Percentiles rank a stretch among this genome's conserved stretches.
These are phyloP conservation scores for Ephialtes manifestator DNA, from an alignment of 2,888 invertebrate species.

Conservation along the genomic window DNA sequence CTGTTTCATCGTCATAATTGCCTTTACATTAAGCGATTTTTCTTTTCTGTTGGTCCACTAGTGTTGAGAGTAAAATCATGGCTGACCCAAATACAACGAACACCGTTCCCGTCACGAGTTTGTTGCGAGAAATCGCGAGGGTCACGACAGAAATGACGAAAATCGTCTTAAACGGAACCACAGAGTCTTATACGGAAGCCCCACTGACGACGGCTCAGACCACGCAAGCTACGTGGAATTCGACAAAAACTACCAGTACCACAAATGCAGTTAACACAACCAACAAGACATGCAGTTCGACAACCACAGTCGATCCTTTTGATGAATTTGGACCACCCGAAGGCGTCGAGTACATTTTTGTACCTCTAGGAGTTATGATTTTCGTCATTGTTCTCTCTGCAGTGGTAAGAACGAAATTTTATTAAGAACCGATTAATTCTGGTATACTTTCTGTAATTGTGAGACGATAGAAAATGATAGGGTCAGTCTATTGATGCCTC, in stretches of 20 bases:
- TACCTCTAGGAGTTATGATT: constrained; percentile 84
- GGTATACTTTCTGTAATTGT: no score
- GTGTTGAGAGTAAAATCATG: constrained; percentile 47
- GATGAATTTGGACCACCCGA: constrained; percentile 84
- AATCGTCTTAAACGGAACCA: constrained; percentile 70
- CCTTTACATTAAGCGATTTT: not conserved
- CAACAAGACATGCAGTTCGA: constrained; percentile 71
- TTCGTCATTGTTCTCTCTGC: constrained; percentile 84
- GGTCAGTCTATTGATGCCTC: no score
- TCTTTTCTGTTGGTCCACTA: not conserved
- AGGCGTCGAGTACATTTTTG: constrained; percentile 84
- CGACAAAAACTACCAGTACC: constrained; percentile 72
- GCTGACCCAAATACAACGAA: constrained; percentile 57
- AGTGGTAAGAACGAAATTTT: constrained; percentile 80
- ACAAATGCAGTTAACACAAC: constrained; percentile 47
- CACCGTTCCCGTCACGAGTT: constrained; percentile 52
- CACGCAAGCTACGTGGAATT: constrained; percentile 65
- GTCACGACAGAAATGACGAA: constrained; percentile 67
- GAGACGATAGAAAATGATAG: no score
- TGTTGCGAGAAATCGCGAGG: constrained; percentile 45
- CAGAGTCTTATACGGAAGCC: constrained; percentile 69
- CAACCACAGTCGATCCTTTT: constrained; percentile 80
- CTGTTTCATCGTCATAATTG: not conserved
- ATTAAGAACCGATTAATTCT: no score
- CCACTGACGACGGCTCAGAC: constrained; percentile 60